Conservation (phyloP, 2,888 invertebrate species). For the Diarsia brunnea region DNA sequence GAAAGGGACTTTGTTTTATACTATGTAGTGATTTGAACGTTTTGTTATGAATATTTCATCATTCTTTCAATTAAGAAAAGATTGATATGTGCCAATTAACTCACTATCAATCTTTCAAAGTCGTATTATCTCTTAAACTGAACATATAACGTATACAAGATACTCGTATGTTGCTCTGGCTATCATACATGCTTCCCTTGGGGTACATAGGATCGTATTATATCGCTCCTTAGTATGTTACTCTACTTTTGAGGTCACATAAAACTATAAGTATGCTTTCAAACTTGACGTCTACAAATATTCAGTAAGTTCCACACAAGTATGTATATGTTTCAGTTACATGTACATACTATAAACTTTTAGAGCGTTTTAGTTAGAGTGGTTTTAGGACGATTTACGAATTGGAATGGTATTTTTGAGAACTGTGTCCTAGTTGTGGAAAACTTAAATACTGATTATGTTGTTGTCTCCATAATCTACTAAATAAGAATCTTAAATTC, state of each 20-base stretch:
- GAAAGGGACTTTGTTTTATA: too few relatives aligned
- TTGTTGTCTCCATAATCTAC: background rate
- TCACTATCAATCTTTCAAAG: background rate
- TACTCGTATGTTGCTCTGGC: background rate
- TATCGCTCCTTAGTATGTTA: background rate
- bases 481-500: background rate
- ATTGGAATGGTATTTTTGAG: background rate
- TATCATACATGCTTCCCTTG: background rate
- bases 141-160: background rate
- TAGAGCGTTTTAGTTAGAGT: slow-evolving; percentile 1
- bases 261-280: slow-evolving; percentile 10
- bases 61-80: background rate
- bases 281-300: slow-evolving; percentile 14
- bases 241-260: slow-evolving; percentile 10
- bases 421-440: background rate
- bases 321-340: background rate
- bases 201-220: background rate
- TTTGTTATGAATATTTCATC: too few relatives aligned
- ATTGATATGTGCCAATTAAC: background rate
- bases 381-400: too few relatives aligned
- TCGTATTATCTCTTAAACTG: background rate
- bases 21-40: too few relatives aligned
- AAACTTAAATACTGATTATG: background rate
- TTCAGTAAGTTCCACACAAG: background rate
- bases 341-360: background rate